Conservation (phyloP, 2,888 invertebrate genomes). For the Gastracanthus pulcherrimus region DNA sequence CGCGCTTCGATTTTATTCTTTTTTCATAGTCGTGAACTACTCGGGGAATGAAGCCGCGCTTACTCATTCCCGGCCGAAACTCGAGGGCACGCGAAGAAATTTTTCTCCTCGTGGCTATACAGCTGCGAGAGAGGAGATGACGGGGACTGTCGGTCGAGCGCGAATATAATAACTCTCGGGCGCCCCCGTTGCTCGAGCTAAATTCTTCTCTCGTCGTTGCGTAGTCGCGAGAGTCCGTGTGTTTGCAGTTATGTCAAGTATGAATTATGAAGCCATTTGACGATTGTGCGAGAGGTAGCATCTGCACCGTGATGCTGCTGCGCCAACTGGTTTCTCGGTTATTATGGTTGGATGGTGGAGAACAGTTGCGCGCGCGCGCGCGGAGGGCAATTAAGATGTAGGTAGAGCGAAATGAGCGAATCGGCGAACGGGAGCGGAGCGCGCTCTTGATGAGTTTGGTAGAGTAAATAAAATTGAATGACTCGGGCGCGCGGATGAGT, state of each 20-base stretch:
- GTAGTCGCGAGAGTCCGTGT: too few species aligned
- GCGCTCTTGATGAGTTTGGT: not conserved
- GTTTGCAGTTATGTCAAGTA: constrained; percentile 35
- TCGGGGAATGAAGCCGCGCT: constrained; percentile 18
- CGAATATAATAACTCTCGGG: not conserved
- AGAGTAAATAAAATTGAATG: not conserved
- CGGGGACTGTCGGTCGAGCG: not conserved
- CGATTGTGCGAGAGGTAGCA: constrained; percentile 3
- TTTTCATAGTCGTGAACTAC: not conserved
- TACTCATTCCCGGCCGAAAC: constrained; percentile 6
- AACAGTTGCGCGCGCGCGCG: not conserved
- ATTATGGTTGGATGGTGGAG: not conserved
- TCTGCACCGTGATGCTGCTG: not conserved
- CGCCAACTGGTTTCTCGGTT: not conserved
- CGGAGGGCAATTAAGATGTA: not conserved
- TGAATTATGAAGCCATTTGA: constrained; percentile 26
- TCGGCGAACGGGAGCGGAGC: not conserved
- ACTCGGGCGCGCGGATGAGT: too few species aligned
- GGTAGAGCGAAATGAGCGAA: not conserved
- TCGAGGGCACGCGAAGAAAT: not conserved
- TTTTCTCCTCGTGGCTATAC: not conserved
- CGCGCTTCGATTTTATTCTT: constrained; percentile 7
- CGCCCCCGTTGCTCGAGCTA: constrained; percentile 23
- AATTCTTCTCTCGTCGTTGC: constrained; percentile 24
- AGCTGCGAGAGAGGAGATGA: not conserved